phyloP scores from a whole-genome alignment of 2,888 invertebrate genomes.

The Campaea margaritaria region DNA sequence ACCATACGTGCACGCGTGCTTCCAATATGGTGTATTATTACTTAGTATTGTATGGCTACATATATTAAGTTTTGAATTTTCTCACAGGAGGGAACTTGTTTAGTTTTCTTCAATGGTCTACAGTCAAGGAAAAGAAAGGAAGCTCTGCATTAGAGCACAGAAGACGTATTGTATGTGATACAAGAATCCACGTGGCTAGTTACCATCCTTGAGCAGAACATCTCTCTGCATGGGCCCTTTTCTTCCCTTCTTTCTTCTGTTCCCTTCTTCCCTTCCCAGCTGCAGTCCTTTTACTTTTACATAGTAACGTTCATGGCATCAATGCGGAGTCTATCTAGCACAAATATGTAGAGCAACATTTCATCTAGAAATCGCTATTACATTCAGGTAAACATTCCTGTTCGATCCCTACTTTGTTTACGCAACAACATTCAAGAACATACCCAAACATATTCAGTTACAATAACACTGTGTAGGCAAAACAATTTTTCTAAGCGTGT shows the following conservation, averaged over 20 bases:
- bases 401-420: slow-evolving; percentile 9
- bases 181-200: no score
- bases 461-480: slow-evolving; percentile 43
- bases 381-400: slow-evolving; percentile 18
- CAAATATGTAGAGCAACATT: slow-evolving; percentile 13
- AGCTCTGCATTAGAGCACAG: no score
- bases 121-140: no score
- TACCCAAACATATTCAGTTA: slow-evolving; percentile 30
- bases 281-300: no score
- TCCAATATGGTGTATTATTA: slow-evolving; percentile 10
- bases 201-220: no score
- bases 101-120: no score
- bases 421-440: slow-evolving; percentile 6
- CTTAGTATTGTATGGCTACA: neutral
- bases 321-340: neutral
- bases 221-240: no score
- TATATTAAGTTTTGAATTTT: neutral
- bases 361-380: slow-evolving; percentile 3
- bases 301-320: neutral
- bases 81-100: no score
- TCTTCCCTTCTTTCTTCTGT: no score
- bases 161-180: no score
- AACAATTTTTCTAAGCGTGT: slow-evolving; percentile 59
- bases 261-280: no score
- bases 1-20: slow-evolving; percentile 32